Percentiles rank a stretch among this genome's conserved stretches.
phyloP scores from a whole-genome alignment of 2,797 vertebrate species.

The Simalia tracyae region DNA sequence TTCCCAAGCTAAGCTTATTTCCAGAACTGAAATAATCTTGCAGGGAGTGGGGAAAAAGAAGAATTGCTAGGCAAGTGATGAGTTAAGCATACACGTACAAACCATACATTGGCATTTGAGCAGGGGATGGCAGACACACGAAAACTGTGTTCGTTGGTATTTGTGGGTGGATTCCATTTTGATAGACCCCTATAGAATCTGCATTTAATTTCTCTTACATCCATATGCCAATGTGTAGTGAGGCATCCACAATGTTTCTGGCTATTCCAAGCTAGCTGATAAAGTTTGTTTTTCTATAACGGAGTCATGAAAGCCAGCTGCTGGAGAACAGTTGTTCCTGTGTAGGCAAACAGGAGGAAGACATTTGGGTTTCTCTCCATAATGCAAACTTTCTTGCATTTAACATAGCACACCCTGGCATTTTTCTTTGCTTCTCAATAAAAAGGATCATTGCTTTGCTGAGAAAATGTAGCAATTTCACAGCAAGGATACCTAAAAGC shows the following conservation, averaged over 20 bases:
- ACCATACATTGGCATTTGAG: background rate
- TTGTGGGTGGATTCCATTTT: background rate
- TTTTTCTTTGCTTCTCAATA: background rate
- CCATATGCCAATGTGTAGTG: background rate
- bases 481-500: slow-evolving; percentile 1
- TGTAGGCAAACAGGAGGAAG: background rate
- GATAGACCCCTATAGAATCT: background rate
- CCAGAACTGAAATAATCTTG: background rate
- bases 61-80: background rate
- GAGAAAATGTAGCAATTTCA: background rate
- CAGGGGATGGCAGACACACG: background rate
- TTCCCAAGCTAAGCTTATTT: background rate
- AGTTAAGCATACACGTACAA: background rate
- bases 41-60: background rate
- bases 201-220: background rate
- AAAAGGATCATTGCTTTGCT: background rate
- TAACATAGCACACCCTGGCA: background rate
- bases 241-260: background rate
- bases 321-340: background rate
- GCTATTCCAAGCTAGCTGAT: background rate
- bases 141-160: background rate
- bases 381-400: background rate
- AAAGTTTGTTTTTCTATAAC: background rate
- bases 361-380: background rate
- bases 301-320: background rate